phyloP scores from a whole-genome alignment of 2,113 vertebrate species.

The Vidua macroura region DNA sequence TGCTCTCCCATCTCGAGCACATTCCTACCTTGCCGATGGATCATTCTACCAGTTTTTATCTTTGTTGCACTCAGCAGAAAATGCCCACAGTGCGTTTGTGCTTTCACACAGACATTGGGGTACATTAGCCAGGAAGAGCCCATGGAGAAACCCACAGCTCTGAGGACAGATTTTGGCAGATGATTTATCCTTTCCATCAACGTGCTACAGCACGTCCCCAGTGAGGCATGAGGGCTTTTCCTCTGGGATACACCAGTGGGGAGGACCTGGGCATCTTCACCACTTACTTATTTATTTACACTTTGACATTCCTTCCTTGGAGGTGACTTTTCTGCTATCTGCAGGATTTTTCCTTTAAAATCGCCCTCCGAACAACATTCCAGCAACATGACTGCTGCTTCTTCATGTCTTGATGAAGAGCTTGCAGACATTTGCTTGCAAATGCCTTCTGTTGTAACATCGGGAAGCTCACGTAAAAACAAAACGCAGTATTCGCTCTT shows the following conservation, averaged over 20 bases:
- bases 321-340: background rate
- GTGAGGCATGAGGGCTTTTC: background rate
- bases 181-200: background rate
- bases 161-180: background rate
- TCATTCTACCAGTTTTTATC: background rate
- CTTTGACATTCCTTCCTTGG: background rate
- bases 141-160: background rate
- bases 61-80: background rate
- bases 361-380: background rate
- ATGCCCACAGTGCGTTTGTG: rapidly evolving
- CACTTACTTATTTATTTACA: background rate
- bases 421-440: background rate
- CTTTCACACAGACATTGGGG: background rate
- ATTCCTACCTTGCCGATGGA: background rate
- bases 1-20: background rate
- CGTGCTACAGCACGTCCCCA: rapidly evolving
- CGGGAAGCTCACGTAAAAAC: background rate
- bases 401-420: background rate
- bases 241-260: background rate
- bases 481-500: background rate
- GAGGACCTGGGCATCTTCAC: background rate
- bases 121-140: background rate
- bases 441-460: background rate
- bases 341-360: background rate
- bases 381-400: background rate